Base-by-base conservation (phyloP, 2,888 invertebrate genomes). In the Hydraecia micacea region DNA sequence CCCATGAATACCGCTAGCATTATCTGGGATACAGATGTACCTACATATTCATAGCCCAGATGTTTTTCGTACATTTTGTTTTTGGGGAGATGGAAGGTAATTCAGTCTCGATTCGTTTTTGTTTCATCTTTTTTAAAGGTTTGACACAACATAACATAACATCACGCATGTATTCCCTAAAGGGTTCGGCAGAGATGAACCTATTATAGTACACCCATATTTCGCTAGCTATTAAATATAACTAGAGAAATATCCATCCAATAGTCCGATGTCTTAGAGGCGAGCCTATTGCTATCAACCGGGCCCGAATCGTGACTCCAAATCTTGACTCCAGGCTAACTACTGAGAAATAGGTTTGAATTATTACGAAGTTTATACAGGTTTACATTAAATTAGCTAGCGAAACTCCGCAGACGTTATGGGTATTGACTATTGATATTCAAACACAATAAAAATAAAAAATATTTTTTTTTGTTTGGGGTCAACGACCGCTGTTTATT, bases 1-100 rank as follows among this genome's bases (percentile, higher is more conserved):
- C 86, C 89, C 83, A 89, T 90, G 90, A 88, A 91, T 89, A 90
- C 85, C 81, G 84, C 82, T 71, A 78, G 86, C 83, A 86, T 83
- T 88, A 88, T 86, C 75, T 81, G 77, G 80, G 83, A 90, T 87
- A 91, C 84, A 90, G 86, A 91, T 85, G 86, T 71, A 80, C 55
- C 55, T 78, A 85, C 55, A 62, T 78, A 85, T 82, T 85, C 65
- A 75, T 72, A 79, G 68, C 13, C 58, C 42, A 71, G 81, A 73
- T 73, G 49, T 66, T 69, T 67, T 60, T 46, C 21, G 55, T 68
- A 71, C 25, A 55, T 49, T 79, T 69, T 52, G 21, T 68, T 75
- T 80, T 80, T 36, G 42, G 21, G 6, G 76, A 60, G 15, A 52
- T 62, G 42, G 15, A 15, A 81, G 25, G 18, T 60, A 28, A 74